Percentiles rank a stretch among this genome's conserved stretches.
phyloP scores from a whole-genome alignment of 2,888 invertebrate genomes.

The Yponomeuta plumbellus region DNA sequence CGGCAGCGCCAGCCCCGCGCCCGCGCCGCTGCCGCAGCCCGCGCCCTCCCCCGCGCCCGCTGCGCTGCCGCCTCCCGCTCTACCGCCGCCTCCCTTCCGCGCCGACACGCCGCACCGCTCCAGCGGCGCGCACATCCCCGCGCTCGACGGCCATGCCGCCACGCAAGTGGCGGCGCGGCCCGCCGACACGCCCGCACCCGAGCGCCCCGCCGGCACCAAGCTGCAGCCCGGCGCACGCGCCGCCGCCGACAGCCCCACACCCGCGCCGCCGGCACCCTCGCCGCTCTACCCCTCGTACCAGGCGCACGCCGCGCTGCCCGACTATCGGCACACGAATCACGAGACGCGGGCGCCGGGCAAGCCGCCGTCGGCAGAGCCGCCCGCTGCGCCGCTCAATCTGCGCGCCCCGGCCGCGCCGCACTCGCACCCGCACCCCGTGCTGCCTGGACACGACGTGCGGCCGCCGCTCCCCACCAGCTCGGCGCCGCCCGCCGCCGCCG shows the following conservation, averaged over 20 bases:
- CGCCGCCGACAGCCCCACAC: constrained; percentile 66
- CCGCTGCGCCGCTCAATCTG: constrained; percentile 54
- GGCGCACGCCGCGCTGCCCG: constrained; percentile 66
- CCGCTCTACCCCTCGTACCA: constrained; percentile 67
- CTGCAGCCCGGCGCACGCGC: constrained; percentile 66
- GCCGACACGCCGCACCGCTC: constrained; percentile 61
- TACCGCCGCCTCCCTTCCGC: constrained; percentile 80
- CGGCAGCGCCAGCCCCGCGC: constrained; percentile 79
- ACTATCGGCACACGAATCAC: constrained; percentile 72
- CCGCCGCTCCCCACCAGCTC: constrained; percentile 32
- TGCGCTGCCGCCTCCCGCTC: constrained; percentile 79
- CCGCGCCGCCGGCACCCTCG: constrained; percentile 61
- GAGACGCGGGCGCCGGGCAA: constrained; percentile 53
- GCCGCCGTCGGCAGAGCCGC: constrained; percentile 37
- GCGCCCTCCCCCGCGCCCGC: constrained; percentile 84
- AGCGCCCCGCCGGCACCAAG: constrained; percentile 65
- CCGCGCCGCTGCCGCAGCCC: constrained; percentile 81
- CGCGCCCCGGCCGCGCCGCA: constrained; percentile 45
- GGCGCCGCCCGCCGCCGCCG: constrained; percentile 36
- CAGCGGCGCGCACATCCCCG: constrained; percentile 62
- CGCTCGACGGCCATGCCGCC: constrained; percentile 61
- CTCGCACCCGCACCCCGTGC: constrained; percentile 31
- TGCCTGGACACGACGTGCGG: constrained; percentile 41
- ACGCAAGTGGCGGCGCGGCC: constrained; percentile 65
- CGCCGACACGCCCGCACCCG: constrained; percentile 45